These are phyloP conservation scores for Poecilia picta DNA, from an alignment of 2,797 vertebrate genomes.

Conservation along the genomic window DNA sequence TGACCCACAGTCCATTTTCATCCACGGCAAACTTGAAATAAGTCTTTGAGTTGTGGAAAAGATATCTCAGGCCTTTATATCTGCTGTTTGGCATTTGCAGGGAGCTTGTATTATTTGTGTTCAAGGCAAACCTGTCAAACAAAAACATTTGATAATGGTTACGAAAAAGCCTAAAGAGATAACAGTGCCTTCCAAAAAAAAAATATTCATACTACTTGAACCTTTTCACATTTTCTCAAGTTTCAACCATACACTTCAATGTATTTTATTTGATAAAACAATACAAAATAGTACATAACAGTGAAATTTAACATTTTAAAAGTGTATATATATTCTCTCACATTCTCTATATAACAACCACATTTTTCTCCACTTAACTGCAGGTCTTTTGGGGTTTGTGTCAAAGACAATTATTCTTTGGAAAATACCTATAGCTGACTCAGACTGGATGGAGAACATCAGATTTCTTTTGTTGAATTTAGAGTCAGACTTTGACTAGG, in stretches of 20 bases:
- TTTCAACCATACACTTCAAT: not conserved
- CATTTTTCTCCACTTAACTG: not conserved
- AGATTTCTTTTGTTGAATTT: not conserved
- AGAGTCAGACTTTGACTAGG: too few relatives aligned
- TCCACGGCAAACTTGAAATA: constrained; percentile 92
- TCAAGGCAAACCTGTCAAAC: constrained; percentile 82
- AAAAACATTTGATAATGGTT: constrained; percentile 11
- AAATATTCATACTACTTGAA: not conserved
- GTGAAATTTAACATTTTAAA: not conserved
- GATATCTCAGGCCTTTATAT: constrained; percentile 84
- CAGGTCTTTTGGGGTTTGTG: not conserved
- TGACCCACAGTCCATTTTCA: constrained; percentile 90
- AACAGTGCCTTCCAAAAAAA: not conserved
- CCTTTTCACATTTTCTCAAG: not conserved
- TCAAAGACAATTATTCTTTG: not conserved
- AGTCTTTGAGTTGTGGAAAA: constrained; percentile 91
- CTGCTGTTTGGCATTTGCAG: constrained; percentile 82
- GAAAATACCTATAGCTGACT: not conserved
- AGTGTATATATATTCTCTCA: not conserved
- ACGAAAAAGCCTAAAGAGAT: not conserved
- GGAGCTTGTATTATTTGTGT: constrained; percentile 56
- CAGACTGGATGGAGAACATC: not conserved
- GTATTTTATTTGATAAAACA: not conserved
- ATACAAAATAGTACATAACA: not conserved
- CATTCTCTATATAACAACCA: too few relatives aligned